Percentiles rank a stretch among this genome's conserved stretches.
Conservation (phyloP, 2,888 invertebrate genomes). For the Saturnia japonica region DNA sequence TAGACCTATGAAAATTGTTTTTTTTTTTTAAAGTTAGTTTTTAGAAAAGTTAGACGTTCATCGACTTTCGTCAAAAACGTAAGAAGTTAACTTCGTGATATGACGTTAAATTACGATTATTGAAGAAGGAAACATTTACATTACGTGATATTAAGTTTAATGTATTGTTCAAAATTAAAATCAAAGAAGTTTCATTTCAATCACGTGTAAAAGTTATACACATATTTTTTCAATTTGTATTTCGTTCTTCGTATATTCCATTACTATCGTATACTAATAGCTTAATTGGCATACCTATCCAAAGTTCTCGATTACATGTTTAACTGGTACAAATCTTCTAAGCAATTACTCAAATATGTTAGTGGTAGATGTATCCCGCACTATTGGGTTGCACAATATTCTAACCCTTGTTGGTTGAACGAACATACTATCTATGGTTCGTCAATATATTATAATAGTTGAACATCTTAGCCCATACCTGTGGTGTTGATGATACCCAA, state of each 20-base stretch:
- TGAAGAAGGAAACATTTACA: no score
- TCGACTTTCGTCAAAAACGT: no score
- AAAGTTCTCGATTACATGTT: not conserved
- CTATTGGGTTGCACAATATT: conserved; percentile 2
- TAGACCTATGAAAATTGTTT: no score
- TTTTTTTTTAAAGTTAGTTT: no score
- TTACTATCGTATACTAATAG: not conserved
- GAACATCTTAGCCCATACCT: conserved; percentile 11
- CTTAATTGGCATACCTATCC: not conserved
- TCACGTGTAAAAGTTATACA: no score
- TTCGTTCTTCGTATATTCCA: not conserved
- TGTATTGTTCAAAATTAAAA: no score
- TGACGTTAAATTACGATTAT: no score
- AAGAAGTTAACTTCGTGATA: no score
- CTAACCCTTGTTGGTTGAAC: not conserved
- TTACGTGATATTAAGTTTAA: no score
- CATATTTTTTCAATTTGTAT: not conserved
- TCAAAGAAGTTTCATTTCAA: no score
- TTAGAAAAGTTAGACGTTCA: no score
- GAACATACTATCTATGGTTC: conserved; percentile 13
- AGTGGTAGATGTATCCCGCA: conserved; percentile 1
- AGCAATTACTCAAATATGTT: conserved; percentile 9
- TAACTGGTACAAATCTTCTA: not conserved
- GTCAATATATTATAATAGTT: conserved; percentile 21
- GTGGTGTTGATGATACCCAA: conserved; percentile 16